Base-by-base conservation (phyloP, 2,888 invertebrate species). In the Lithophane leautieri region DNA sequence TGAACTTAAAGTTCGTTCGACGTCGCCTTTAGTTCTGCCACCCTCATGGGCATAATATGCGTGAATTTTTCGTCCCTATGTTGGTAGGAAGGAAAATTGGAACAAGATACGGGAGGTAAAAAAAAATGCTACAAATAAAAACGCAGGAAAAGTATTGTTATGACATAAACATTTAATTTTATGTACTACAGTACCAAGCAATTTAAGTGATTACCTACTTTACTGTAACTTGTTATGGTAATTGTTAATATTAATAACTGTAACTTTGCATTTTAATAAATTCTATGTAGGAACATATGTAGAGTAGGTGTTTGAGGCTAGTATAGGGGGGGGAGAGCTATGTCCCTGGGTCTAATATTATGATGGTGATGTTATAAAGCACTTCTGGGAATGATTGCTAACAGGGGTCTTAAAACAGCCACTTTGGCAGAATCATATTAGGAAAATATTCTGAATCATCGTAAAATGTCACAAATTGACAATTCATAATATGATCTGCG, bases 141-240 rank as follows among this genome's bases (percentile, higher is more conserved):
- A 34, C 19, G 34, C 28, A 47, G 47, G 47, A 47, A 66, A 66
- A 66, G n/a, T 66, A 47, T 63, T 65, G 11, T 34, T 65, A n/a
- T 65, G n/a, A 60, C 34, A 16, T 44, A 61, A 28, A 63, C 16
- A 28, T 61, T 4, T 19, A 42, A 34, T 34, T 1, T 3, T 34
- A 34, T 1, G 34, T 34, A 34, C 34, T 34, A 34, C 34, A 34
- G 34, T 6, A 25, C 61, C 58, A 11, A 28, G 9, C 19, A 19
- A 40, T 61, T 61, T 8, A 8, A 22, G n/a, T 40, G 22, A 22
- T 8, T 22, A 7, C 12, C 14, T n/a, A 2, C n/a, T 40, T 14
- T n/a, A 0, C 3, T 62, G 40, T 16, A 42, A 40, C 16, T 42
- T 42, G 16, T n/a, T n/a, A 42, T 42, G 40, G 2, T n/a, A 42